Evolutionary conservation across 2,888 invertebrate species (phyloP), one percentile per base, ranked within the genome.

Genomic region (Liopterus haemorrhoidalis): DNA sequence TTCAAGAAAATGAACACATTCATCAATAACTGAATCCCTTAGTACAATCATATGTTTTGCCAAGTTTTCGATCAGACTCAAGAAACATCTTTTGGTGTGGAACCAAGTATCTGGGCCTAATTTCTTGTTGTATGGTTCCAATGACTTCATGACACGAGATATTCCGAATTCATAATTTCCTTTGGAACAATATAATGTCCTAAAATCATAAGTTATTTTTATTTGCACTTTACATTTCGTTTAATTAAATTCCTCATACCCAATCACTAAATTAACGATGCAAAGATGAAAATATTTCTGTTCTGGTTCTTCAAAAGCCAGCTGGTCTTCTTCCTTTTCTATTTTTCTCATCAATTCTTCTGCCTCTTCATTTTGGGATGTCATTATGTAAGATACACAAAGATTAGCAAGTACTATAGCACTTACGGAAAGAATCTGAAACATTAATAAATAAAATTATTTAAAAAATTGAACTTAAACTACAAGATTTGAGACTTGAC

Each of bases 91-190:
- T 65, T 97, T 97, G 1, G 95, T 90, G 64, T 97, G 96, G 65
- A 91, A 86, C 99, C 99, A 99, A 2, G 99, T 99, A 63, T 99
- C 97, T 0, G 95, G 93, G 11, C 97, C 96, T 5, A 99, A 74
- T 63, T 96, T 89, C 67, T 90, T 90, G 62, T 87, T 85, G 59
- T 89, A 92, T 0, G 94, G 94, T 61, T 94, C 92, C 46, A 99
- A 69, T 25, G 96, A 96, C 68, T 97, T 96, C 62, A 97, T 94
- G 0, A 99, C 91, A 49, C 97, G 76, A 0, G 95, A 94, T 57
- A 99, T 88, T 1, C 99, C 99, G 69, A 99, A 99, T 67, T 99
- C 97, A 60, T 94, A 99, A 69, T 99, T 99, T 1, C 95, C 95
- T 69, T 97, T 99, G 2, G 96, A 91, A 64, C 97, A 99, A 66